Evolutionary conservation across 2,888 invertebrate genomes (phyloP), one percentile per base, ranked within the genome.

Genomic region (Macrophya annulata): DNA sequence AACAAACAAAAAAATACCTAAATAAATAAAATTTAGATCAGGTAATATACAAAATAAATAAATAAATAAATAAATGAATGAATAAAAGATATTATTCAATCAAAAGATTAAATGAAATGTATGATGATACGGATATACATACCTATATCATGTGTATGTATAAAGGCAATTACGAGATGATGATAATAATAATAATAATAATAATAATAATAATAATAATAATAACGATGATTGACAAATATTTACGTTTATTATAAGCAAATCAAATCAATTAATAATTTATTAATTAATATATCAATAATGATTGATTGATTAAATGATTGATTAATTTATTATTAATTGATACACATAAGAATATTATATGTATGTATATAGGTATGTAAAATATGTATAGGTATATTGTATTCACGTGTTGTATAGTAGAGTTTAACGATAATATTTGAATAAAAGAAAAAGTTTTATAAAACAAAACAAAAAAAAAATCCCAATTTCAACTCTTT

Each of bases 361-460:
- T 81, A 85, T 81, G 87, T 89, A 89, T 88, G 86, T 87, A 89
- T 89, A 89, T 25, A 65, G 21, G 21, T 65, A 25, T 65, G 12
- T 65, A 25, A 25, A 8, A 88, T 88, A 89, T 90, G 88, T 88
- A 89, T 90, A 90, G 89, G 88, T 89, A 89, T 31, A 51, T 43
- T 43, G 9, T 43, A 43, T 43, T 43, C 43, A 4, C 9, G 43
- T 43, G 43, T 43, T 43, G 43, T 43, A 45, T 31, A 31, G 31
- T 31, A 31, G 31, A 31, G 31, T 77, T n/a, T 77, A 77, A 4
- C 48, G 48, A 81, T 81, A 37, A 59, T 37, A 55, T 37, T 62
- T 62, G 31, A 31, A 31, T 31, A 3, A 31, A 31, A 31, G 1
- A 31, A 31, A 31, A 31, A 31, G 31, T 31, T 31, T 31, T 31